phyloP scores from a whole-genome alignment of 2,888 invertebrate species.

The Panzeria rudis region DNA sequence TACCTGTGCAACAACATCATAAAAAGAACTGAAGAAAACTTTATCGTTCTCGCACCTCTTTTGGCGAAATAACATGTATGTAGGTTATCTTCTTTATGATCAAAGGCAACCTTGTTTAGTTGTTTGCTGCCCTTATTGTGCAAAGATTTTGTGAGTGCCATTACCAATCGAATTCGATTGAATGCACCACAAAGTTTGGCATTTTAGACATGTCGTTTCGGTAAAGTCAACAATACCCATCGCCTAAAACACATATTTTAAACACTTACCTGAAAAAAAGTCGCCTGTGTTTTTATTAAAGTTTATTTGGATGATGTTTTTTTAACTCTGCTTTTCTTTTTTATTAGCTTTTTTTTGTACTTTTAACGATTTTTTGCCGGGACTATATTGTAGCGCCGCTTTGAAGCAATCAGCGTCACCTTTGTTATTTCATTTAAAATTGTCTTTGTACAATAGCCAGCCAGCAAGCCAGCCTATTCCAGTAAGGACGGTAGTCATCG shows the following conservation, averaged over 20 bases:
- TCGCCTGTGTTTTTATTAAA: slow-evolving; percentile 58
- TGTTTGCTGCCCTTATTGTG: slow-evolving; percentile 76
- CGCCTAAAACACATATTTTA: slow-evolving; percentile 77
- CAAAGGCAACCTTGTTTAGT: slow-evolving; percentile 73
- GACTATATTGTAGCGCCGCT: slow-evolving; percentile 80
- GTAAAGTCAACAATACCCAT: slow-evolving; percentile 72
- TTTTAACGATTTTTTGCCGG: slow-evolving; percentile 41
- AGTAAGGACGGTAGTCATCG: slow-evolving; percentile 68
- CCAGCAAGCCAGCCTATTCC: slow-evolving; percentile 60
- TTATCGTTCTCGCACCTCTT: slow-evolving; percentile 73
- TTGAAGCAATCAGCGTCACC: slow-evolving; percentile 84
- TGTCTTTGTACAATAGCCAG: slow-evolving; percentile 39
- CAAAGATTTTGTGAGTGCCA: slow-evolving; percentile 75
- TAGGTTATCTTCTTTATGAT: slow-evolving; percentile 78
- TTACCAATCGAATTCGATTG: slow-evolving; percentile 82
- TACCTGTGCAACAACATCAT: neutral
- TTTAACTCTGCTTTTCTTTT: slow-evolving; percentile 7
- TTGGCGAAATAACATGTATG: slow-evolving; percentile 70
- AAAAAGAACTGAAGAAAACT: slow-evolving; percentile 44
- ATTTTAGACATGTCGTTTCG: slow-evolving; percentile 77
- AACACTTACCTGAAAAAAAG: slow-evolving; percentile 79
- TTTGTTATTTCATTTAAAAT: slow-evolving; percentile 76
- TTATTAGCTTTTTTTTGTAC: slow-evolving; percentile 23
- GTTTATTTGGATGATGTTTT: slow-evolving; percentile 49
- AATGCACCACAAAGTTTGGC: slow-evolving; percentile 80